A percentile compares a stretch with the other conserved stretches of the same genome.
These are phyloP conservation scores for Epinephelus awoara DNA, from an alignment of 2,797 vertebrate species.

Conservation along the genomic window DNA sequence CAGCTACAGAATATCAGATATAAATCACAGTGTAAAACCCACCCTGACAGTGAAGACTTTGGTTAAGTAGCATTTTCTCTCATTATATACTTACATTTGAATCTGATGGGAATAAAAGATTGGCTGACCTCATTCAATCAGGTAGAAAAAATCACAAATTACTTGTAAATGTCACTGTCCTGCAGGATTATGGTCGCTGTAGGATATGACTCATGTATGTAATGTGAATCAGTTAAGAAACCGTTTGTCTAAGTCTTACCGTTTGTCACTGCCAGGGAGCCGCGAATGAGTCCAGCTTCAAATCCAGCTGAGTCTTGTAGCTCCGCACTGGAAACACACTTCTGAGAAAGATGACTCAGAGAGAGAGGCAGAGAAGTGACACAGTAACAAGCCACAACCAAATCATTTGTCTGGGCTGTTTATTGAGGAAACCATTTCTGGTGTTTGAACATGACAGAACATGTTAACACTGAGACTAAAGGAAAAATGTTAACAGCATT, in stretches of 20 bases:
- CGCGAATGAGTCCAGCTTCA: background rate
- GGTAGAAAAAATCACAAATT: background rate
- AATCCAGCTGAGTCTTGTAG: constrained; percentile 8
- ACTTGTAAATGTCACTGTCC: background rate
- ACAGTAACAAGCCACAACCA: background rate
- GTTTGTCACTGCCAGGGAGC: background rate
- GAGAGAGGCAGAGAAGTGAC: constrained; percentile 4
- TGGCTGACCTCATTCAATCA: background rate
- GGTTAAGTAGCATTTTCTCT: no score
- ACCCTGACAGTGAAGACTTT: background rate
- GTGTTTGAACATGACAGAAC: background rate
- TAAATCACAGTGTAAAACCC: background rate
- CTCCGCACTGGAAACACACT: background rate
- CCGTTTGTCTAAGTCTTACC: constrained; percentile 49
- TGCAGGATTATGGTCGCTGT: background rate
- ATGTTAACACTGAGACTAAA: constrained; percentile 4
- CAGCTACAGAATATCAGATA: background rate
- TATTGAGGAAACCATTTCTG: background rate
- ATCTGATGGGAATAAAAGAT: background rate
- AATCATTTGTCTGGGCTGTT: background rate
- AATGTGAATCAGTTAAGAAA: constrained; percentile 1
- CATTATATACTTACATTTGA: background rate
- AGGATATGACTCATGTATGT: background rate
- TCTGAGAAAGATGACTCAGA: constrained; percentile 50
- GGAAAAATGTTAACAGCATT: background rate